phyloP scores from a whole-genome alignment of 1,140 invertebrate species.

The Laupala kohalensis region DNA sequence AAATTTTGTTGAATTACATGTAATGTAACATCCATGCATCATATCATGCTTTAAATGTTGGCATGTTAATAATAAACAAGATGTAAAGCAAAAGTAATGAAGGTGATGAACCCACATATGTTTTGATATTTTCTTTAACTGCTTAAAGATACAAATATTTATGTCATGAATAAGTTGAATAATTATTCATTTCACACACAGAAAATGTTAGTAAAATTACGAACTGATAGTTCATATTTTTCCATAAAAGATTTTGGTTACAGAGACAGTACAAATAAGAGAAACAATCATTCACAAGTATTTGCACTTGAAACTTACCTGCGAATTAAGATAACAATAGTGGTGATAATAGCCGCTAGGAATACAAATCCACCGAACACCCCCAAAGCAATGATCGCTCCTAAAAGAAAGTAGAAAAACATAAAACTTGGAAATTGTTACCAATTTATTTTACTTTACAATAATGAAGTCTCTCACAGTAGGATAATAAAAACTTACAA shows the following conservation, averaged over 20 bases:
- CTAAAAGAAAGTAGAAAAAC: slow-evolving; percentile 23
- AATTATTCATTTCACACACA: too few species aligned
- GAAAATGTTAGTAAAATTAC: too few species aligned
- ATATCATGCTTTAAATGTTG: neutral
- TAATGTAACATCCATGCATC: neutral
- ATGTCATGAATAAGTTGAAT: too few species aligned
- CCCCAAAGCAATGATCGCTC: slow-evolving; percentile 76
- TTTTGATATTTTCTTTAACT: too few species aligned
- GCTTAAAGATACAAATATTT: too few species aligned
- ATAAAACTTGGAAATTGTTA: too few species aligned
- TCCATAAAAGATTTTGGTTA: neutral
- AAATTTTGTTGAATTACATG: neutral
- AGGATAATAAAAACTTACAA: neutral
- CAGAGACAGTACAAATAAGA: neutral
- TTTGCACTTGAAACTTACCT: slow-evolving; percentile 64
- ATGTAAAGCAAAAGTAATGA: neutral
- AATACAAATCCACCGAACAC: slow-evolving; percentile 84
- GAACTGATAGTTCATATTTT: too few species aligned
- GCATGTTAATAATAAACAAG: neutral
- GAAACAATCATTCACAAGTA: neutral
- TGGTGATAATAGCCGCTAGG: slow-evolving; percentile 75
- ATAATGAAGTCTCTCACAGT: neutral
- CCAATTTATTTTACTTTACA: too few species aligned
- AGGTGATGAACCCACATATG: too few species aligned
- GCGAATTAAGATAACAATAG: slow-evolving; percentile 74